Evolutionary conservation across 2,797 vertebrate genomes (phyloP).

Genomic region (Tympanoctomys barrerae): DNA sequence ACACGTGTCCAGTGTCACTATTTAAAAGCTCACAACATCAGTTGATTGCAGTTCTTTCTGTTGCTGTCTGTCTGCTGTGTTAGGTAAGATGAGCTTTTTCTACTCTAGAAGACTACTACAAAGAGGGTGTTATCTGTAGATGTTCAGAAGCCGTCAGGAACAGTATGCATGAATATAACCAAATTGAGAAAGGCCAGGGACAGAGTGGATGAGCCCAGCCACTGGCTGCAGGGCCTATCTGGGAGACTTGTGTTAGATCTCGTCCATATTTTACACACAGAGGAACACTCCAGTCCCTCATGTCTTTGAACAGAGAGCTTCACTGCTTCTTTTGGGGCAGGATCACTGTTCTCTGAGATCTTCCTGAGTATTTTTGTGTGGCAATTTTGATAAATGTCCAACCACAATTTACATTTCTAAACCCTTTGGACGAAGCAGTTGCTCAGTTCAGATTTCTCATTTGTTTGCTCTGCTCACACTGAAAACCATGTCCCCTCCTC

Average conservation of each 20-base stretch:
- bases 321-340: conserved; percentile 12
- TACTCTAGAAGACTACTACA: background rate
- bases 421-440: conserved; percentile 91
- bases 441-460: conserved; percentile 90
- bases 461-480: conserved; percentile 89
- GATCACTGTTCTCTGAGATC: background rate
- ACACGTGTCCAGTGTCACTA: background rate
- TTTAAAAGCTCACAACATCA: background rate
- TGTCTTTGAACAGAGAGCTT: background rate
- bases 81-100: background rate
- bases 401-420: conserved; percentile 84
- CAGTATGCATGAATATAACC: background rate
- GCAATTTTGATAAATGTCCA: conserved; percentile 38
- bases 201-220: background rate
- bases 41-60: background rate
- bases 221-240: background rate
- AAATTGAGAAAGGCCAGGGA: background rate
- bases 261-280: background rate
- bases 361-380: conserved; percentile 10
- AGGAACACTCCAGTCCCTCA: background rate
- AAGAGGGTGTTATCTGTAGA: conserved; percentile 3
- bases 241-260: background rate
- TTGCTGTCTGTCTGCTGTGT: background rate
- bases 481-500: conserved; percentile 81
- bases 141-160: background rate